phyloP scores from a whole-genome alignment of 1,140 invertebrate species.

The Drosophila arawakana region DNA sequence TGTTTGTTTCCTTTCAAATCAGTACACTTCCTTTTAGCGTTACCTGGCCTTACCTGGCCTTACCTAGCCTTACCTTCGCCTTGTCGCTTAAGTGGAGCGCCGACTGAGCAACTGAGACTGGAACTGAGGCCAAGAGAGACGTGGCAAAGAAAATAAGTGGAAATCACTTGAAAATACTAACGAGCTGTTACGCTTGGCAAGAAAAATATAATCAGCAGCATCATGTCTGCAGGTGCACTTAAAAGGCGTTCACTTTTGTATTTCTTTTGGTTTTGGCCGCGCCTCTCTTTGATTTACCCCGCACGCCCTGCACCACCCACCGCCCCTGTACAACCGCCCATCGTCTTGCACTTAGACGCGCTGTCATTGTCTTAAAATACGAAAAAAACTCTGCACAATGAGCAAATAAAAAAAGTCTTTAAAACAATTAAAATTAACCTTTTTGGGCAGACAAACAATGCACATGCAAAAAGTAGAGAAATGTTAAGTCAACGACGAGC shows the following conservation, averaged over 20 bases:
- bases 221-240: constrained; percentile 83
- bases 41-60: constrained; percentile 44
- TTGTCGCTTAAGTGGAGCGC: constrained; percentile 41
- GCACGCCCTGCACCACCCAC: background rate
- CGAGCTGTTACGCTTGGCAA: constrained; percentile 81
- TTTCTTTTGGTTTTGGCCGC: constrained; percentile 57
- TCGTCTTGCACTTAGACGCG: constrained; percentile 24
- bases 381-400: constrained; percentile 50
- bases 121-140: constrained; percentile 1
- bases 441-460: constrained; percentile 38
- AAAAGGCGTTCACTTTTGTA: constrained; percentile 81
- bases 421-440: constrained; percentile 80
- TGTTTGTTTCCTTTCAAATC: constrained; percentile 83
- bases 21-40: constrained; percentile 71
- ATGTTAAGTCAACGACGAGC: too few relatives aligned
- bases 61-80: constrained; percentile 58
- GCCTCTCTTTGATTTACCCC: constrained; percentile 1
- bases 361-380: constrained; percentile 21
- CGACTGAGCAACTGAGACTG: background rate
- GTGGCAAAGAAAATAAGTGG: constrained; percentile 69
- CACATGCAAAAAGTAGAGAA: background rate
- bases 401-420: constrained; percentile 41
- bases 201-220: constrained; percentile 83
- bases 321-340: background rate
- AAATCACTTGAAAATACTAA: constrained; percentile 83